Conservation (phyloP, 1,140 invertebrate species). For the Hormaphis cornu region DNA sequence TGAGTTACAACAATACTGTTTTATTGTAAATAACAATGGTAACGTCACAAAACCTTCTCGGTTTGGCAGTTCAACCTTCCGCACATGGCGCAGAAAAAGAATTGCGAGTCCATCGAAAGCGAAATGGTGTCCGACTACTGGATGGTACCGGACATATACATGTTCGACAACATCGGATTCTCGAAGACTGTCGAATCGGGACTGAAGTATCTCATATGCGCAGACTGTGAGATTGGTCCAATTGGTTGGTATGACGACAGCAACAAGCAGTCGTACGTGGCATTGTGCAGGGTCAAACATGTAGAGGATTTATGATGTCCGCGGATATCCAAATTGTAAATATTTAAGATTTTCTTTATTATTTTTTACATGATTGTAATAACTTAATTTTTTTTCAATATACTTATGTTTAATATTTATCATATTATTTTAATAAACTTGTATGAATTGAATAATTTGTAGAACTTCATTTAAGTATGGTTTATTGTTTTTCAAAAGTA, state of each 20-base stretch:
- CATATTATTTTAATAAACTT: not conserved
- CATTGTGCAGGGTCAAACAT: constrained; percentile 59
- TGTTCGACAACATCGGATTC: constrained; percentile 93
- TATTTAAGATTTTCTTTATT: constrained; percentile 8
- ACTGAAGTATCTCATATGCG: constrained; percentile 86
- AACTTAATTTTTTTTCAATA: not conserved
- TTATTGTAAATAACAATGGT: constrained; percentile 18
- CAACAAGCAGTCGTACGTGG: constrained; percentile 74
- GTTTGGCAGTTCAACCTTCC: constrained; percentile 57
- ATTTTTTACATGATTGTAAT: not conserved
- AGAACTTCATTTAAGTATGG: too few relatives aligned
- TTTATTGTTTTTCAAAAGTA: too few relatives aligned
- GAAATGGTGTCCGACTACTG: constrained; percentile 65
- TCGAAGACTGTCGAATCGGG: constrained; percentile 69
- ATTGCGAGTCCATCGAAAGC: constrained; percentile 46
- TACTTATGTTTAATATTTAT: not conserved
- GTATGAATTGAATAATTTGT: too few relatives aligned
- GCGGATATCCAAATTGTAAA: not conserved
- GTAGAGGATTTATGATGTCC: not conserved
- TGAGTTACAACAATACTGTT: constrained; percentile 39
- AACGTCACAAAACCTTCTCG: too few relatives aligned
- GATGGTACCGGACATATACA: constrained; percentile 81
- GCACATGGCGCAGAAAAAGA: constrained; percentile 50
- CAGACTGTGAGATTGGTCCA: constrained; percentile 92
- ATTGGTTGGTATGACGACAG: constrained; percentile 78